Conservation (phyloP, 2,888 invertebrate species). For the Loripinus fragilis region DNA sequence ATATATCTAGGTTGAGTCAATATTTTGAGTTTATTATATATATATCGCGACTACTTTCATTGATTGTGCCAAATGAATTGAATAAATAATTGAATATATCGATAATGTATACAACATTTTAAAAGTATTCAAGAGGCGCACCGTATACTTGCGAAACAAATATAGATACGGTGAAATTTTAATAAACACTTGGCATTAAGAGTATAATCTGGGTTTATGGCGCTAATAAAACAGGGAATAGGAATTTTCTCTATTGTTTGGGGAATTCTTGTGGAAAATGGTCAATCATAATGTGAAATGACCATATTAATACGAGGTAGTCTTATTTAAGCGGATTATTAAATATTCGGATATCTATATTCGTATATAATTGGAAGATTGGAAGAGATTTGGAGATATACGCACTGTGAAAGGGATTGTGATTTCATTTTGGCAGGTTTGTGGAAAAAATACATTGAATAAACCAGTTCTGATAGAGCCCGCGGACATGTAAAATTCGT, state of each 20-base stretch:
- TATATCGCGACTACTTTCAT: neutral
- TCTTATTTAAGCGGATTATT: slow-evolving; percentile 13
- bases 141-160: slow-evolving; percentile 2
- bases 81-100: slow-evolving; percentile 17
- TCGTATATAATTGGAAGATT: too few relatives aligned
- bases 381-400: too few relatives aligned
- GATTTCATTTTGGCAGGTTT: neutral
- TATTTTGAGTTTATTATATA: slow-evolving; percentile 14
- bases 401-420: neutral
- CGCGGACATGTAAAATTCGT: too few relatives aligned
- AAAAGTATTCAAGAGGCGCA: slow-evolving; percentile 13
- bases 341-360: too few relatives aligned
- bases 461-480: too few relatives aligned
- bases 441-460: too few relatives aligned
- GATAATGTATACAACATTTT: slow-evolving; percentile 3
- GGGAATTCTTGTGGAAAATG: slow-evolving; percentile 18
- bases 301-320: slow-evolving; percentile 2
- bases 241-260: slow-evolving; percentile 2
- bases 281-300: slow-evolving; percentile 3
- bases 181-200: slow-evolving; percentile 5
- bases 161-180: neutral
- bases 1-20: neutral
- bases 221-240: slow-evolving; percentile 7
- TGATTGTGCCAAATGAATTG: slow-evolving; percentile 4
- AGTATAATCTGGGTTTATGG: neutral